A percentile compares a stretch with the other conserved stretches of the same genome.
Evolutionary conservation across 2,113 vertebrate species (phyloP).

Genomic region (Gymnarchus niloticus): DNA sequence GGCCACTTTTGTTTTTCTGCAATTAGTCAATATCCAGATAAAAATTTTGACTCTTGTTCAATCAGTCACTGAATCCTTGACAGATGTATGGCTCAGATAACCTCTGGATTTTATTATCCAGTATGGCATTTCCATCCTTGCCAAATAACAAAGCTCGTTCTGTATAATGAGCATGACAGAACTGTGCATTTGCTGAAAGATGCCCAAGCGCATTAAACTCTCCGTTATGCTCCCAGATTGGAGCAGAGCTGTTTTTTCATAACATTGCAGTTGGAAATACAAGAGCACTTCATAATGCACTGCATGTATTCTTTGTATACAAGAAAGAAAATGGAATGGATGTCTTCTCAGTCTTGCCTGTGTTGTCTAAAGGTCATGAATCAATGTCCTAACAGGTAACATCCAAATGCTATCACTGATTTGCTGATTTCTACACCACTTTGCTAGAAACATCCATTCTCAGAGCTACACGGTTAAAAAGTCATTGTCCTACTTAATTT

Average conservation of each 20-base stretch:
- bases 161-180: not conserved
- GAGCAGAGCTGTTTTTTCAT: not conserved
- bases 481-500: not conserved
- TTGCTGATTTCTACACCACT: not conserved
- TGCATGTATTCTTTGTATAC: not conserved
- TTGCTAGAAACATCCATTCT: not conserved
- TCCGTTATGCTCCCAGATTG: not conserved
- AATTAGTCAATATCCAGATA: not conserved
- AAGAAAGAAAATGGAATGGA: not conserved
- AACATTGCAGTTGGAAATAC: not conserved
- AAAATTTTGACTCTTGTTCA: not conserved
- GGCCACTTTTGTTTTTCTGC: not conserved
- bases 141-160: not conserved
- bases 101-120: not conserved
- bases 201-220: not conserved
- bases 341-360: not conserved
- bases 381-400: not conserved
- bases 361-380: not conserved
- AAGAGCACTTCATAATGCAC: not conserved
- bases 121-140: not conserved
- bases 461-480: not conserved
- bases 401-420: not conserved
- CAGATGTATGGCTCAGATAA: not conserved
- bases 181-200: not conserved
- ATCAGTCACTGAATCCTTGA: not conserved